Evolutionary conservation across 2,888 invertebrate genomes (phyloP).

Genomic region (Clitarchus hookeri): DNA sequence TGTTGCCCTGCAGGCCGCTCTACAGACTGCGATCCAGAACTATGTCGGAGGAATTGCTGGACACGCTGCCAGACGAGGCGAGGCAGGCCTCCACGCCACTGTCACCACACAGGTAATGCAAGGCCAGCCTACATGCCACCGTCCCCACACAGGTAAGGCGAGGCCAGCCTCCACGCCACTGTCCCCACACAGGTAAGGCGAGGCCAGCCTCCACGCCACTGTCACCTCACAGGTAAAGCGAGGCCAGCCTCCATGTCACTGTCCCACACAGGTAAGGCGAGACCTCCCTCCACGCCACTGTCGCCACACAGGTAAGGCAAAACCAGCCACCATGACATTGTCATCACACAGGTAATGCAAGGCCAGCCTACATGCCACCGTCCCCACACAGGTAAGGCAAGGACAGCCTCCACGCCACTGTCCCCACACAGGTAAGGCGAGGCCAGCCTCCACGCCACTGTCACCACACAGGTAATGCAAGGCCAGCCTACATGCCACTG

Average conservation of each 20-base stretch:
- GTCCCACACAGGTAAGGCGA: not conserved
- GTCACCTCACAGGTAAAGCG: conserved; percentile 3
- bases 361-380: not conserved
- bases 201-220: not conserved
- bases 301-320: too few relatives aligned
- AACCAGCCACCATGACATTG: not conserved
- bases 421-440: not conserved
- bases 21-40: not conserved
- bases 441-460: not conserved
- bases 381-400: not conserved
- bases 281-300: not conserved
- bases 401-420: not conserved
- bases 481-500: not conserved
- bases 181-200: not conserved
- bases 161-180: not conserved
- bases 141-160: not conserved
- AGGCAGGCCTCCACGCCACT: not conserved
- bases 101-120: conserved; percentile 8
- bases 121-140: not conserved
- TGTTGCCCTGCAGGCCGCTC: not conserved
- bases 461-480: conserved; percentile 1
- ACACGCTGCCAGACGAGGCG: not conserved
- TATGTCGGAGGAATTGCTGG: conserved; percentile 17
- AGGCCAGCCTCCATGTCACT: not conserved
- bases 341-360: not conserved